Percentiles rank a stretch among this genome's conserved stretches.
Conservation (phyloP, 1,140 invertebrate species). For the Solenopsis fugax region DNA sequence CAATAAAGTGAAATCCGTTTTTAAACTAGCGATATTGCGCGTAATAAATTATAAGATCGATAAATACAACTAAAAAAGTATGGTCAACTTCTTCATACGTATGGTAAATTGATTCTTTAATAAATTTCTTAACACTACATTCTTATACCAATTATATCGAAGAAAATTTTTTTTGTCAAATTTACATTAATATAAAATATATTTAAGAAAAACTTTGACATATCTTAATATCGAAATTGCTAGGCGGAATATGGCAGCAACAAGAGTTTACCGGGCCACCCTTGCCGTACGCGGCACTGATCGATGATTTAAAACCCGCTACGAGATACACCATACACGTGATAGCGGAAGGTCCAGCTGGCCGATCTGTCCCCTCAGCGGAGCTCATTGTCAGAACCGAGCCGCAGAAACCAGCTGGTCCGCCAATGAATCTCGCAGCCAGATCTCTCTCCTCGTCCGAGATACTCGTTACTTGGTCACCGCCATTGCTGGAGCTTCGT, state of each 20-base stretch:
- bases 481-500: conserved; percentile 89
- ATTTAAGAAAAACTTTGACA: neutral
- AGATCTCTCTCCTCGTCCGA: conserved; percentile 92
- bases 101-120: neutral
- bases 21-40: neutral
- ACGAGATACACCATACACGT: conserved; percentile 92
- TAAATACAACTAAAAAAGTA: neutral
- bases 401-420: conserved; percentile 92
- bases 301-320: conserved; percentile 92
- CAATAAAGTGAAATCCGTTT: conserved; percentile 1
- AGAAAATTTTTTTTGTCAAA: neutral
- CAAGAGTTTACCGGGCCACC: conserved; percentile 89
- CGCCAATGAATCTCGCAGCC: conserved; percentile 91
- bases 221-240: conserved; percentile 25
- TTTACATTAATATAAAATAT: neutral
- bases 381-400: conserved; percentile 90
- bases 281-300: conserved; percentile 88
- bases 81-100: neutral
- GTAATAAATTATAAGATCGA: neutral
- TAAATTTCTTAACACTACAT: neutral
- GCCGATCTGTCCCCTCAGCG: conserved; percentile 90
- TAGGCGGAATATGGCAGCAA: conserved; percentile 89
- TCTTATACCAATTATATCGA: neutral
- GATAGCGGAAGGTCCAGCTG: conserved; percentile 92
- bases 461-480: conserved; percentile 92